phyloP scores from a whole-genome alignment of 1,140 invertebrate genomes.

The Acromyrmex charruanus region DNA sequence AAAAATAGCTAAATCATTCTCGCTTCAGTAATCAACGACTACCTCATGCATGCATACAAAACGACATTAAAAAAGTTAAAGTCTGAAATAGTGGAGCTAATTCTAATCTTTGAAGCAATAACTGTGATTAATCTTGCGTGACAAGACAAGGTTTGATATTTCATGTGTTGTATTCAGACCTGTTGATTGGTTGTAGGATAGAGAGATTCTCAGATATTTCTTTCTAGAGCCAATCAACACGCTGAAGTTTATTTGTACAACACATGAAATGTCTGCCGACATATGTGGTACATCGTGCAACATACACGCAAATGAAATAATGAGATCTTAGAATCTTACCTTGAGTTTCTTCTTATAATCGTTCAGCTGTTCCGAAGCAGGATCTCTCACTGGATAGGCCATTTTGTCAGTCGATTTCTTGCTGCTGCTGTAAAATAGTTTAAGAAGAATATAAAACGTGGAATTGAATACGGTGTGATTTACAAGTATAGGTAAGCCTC shows the following conservation, averaged over 20 bases:
- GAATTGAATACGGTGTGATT: not conserved
- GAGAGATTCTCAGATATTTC: no score
- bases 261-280: not conserved
- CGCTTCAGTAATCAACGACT: not conserved
- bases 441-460: not conserved
- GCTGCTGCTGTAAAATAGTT: constrained; percentile 28
- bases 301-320: not conserved
- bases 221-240: no score
- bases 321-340: constrained; percentile 83
- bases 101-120: not conserved
- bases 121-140: not conserved
- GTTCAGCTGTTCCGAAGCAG: constrained; percentile 90
- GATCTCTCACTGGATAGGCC: constrained; percentile 84
- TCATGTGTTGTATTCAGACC: no score
- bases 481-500: no score
- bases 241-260: no score
- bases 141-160: no score
- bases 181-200: no score
- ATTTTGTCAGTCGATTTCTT: constrained; percentile 31
- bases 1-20: constrained; percentile 26
- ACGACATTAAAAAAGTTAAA: not conserved
- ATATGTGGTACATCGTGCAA: not conserved
- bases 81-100: not conserved
- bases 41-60: not conserved
- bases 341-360: constrained; percentile 89